Conservation (phyloP, 2,113 vertebrate genomes). For the Pyxicephalus adspersus region DNA sequence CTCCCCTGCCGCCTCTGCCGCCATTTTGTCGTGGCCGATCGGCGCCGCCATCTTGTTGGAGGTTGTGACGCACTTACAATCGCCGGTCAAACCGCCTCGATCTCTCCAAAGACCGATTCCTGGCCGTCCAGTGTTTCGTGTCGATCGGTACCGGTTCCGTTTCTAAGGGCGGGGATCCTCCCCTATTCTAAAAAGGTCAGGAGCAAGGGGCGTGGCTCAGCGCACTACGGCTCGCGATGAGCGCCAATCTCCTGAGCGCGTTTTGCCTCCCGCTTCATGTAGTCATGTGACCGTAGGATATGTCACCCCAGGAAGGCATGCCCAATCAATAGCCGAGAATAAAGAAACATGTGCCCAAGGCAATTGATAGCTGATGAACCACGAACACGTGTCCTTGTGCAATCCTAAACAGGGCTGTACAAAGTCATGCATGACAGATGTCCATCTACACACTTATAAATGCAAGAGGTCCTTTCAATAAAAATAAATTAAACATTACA, state of each 20-base stretch:
- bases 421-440: too few relatives aligned
- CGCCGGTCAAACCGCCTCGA: not conserved
- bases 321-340: too few relatives aligned
- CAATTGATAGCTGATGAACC: too few relatives aligned
- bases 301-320: not conserved
- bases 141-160: not conserved
- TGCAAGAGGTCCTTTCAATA: too few relatives aligned
- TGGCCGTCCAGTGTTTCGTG: not conserved
- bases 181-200: conserved; percentile 9
- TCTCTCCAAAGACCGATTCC: not conserved
- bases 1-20: conserved; percentile 63
- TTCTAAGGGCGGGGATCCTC: not conserved
- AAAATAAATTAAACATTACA: too few relatives aligned
- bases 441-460: too few relatives aligned
- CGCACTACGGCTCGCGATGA: not conserved
- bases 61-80: not conserved
- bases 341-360: too few relatives aligned
- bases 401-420: too few relatives aligned
- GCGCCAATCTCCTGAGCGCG: not conserved
- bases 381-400: too few relatives aligned
- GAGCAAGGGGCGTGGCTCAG: not conserved
- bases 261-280: not conserved
- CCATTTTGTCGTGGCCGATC: conserved; percentile 76
- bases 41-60: conserved; percentile 36
- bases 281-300: not conserved